These are phyloP conservation scores for Papilio glaucus DNA, from an alignment of 1,140 invertebrate species.

Conservation along the genomic window DNA sequence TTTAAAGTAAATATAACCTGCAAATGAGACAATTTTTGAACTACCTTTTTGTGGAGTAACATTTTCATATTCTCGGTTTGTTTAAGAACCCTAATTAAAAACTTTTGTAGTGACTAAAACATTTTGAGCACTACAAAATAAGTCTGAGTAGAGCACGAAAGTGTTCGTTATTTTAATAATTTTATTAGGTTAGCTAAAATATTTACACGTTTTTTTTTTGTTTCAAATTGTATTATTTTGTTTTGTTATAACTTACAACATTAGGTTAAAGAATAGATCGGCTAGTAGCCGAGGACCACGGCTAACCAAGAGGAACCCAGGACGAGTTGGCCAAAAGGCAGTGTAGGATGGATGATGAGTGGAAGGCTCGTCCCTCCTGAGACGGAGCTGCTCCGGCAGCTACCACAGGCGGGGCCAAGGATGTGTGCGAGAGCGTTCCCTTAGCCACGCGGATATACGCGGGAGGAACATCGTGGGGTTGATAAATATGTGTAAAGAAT, in stretches of 20 bases:
- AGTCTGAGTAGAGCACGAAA: background rate
- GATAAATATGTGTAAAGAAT: too few relatives aligned
- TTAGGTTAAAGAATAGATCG: too few relatives aligned
- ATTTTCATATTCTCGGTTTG: conserved; percentile 19
- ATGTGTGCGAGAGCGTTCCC: too few relatives aligned
- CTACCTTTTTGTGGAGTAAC: conserved; percentile 1
- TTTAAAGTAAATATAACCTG: conserved; percentile 5
- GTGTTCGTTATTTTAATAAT: conserved; percentile 10
- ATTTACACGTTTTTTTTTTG: background rate
- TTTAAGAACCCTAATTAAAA: conserved; percentile 19
- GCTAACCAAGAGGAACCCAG: too few relatives aligned
- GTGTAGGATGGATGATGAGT: too few relatives aligned
- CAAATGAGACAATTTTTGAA: conserved; percentile 18
- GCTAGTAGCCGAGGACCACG: too few relatives aligned
- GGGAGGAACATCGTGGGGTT: too few relatives aligned
- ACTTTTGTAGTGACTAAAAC: conserved; percentile 16
- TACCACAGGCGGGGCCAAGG: too few relatives aligned
- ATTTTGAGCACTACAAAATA: conserved; percentile 19
- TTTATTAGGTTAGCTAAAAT: background rate
- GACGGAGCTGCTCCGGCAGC: too few relatives aligned
- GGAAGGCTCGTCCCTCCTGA: too few relatives aligned
- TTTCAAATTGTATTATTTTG: background rate
- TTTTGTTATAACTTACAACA: background rate
- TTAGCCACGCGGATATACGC: too few relatives aligned
- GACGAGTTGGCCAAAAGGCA: too few relatives aligned